Conservation (phyloP, 2,888 invertebrate genomes). For the Notodonta ziczac region DNA sequence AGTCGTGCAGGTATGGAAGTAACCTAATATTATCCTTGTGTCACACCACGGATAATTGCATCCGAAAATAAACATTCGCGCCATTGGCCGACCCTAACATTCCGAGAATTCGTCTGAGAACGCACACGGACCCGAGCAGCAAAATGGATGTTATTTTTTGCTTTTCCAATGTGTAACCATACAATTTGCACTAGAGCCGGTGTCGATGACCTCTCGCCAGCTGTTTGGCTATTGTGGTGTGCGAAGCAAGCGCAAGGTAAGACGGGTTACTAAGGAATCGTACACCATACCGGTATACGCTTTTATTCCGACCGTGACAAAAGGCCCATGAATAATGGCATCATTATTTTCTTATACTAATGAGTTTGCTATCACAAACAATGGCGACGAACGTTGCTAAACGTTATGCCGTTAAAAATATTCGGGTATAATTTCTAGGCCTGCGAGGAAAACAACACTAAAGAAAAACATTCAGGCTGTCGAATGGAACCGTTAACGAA, state of each 20-base stretch:
- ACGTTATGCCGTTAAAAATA: conserved; percentile 33
- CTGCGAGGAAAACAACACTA: conserved; percentile 29
- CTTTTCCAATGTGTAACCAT: conserved; percentile 72
- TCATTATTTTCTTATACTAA: conserved; percentile 74
- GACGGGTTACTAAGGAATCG: conserved; percentile 72
- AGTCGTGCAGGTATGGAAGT: conserved; percentile 12
- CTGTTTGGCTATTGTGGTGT: conserved; percentile 77
- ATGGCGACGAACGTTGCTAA: conserved; percentile 41
- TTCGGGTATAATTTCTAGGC: conserved; percentile 20
- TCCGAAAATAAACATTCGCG: conserved; percentile 56
- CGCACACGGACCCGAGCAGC: conserved; percentile 57
- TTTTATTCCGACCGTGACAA: conserved; percentile 75
- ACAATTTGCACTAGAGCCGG: conserved; percentile 78
- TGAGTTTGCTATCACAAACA: conserved; percentile 57
- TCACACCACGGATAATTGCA: conserved; percentile 49
- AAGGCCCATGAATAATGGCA: conserved; percentile 78
- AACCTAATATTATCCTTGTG: conserved; percentile 24
- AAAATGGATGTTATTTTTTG: conserved; percentile 72
- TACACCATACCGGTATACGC: conserved; percentile 62
- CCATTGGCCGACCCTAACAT: conserved; percentile 55
- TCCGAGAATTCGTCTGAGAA: conserved; percentile 56
- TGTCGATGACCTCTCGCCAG: conserved; percentile 79
- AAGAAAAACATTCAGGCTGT: conserved; percentile 36
- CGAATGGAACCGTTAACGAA: conserved; percentile 39
- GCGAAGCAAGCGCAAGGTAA: conserved; percentile 63